Percentiles rank a stretch among this genome's conserved stretches.
Conservation (phyloP, 2,113 vertebrate species). For the Cariama cristata region DNA sequence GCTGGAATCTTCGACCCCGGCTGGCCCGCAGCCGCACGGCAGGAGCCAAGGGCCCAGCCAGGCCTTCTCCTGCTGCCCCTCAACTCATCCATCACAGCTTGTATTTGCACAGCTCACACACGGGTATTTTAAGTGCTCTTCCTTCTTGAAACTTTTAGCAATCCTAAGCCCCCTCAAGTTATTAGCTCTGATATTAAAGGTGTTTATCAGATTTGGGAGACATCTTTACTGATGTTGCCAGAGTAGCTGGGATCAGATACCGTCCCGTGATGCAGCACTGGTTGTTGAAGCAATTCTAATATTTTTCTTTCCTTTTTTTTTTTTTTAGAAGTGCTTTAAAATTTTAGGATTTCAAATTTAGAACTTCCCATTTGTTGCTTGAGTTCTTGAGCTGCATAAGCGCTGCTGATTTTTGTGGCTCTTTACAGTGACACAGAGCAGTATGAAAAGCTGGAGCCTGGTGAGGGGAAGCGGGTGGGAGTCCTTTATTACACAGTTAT, state of each 20-base stretch:
- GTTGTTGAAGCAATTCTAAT: neutral
- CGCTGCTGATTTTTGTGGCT: neutral
- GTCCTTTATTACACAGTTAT: neutral
- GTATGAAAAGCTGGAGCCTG: neutral
- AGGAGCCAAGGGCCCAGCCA: neutral
- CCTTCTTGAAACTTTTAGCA: neutral
- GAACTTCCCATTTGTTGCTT: neutral
- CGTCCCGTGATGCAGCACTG: neutral
- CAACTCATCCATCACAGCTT: neutral
- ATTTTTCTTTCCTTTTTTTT: neutral
- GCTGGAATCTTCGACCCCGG: neutral
- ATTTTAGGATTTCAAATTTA: neutral
- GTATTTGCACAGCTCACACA: neutral
- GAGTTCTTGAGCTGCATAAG: neutral
- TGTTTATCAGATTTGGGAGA: neutral
- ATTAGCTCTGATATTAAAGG: neutral
- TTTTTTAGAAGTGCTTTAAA: neutral
- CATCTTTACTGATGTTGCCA: neutral
- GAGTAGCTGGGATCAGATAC: neutral
- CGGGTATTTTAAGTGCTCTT: neutral
- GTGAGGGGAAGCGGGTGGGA: neutral
- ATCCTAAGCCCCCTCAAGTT: neutral
- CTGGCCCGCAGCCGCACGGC: accelerated
- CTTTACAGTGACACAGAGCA: neutral
- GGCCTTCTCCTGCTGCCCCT: neutral